phyloP scores from a whole-genome alignment of 1,140 invertebrate species.

The Drosophila hydei region DNA sequence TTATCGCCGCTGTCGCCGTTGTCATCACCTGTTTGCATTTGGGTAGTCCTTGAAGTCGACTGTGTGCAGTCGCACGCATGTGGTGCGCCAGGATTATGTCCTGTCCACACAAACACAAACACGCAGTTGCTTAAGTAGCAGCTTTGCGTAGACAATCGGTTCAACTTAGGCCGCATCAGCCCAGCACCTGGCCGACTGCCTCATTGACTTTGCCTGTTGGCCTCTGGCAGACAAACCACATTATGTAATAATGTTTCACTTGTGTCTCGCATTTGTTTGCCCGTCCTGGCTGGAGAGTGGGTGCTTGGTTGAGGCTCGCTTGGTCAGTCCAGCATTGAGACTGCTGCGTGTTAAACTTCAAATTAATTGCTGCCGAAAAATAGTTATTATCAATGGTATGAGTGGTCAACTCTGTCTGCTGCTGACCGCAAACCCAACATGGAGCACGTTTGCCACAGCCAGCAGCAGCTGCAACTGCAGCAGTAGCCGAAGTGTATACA shows the following conservation, averaged over 20 bases:
- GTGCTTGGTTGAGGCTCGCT: background rate
- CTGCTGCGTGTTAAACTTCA: slow-evolving; percentile 66
- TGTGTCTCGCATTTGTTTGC: slow-evolving; percentile 18
- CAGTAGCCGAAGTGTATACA: slow-evolving; percentile 18
- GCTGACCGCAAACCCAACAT: slow-evolving; percentile 68
- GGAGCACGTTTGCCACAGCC: slow-evolving; percentile 58
- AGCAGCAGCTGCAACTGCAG: slow-evolving; percentile 18
- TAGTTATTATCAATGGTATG: slow-evolving; percentile 39
- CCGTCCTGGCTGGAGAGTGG: background rate
- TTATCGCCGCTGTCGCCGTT: slow-evolving; percentile 60
- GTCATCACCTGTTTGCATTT: slow-evolving; percentile 83
- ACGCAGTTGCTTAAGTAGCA: slow-evolving; percentile 39
- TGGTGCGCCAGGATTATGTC: slow-evolving; percentile 49
- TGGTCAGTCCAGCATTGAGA: slow-evolving; percentile 18
- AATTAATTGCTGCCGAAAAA: slow-evolving; percentile 79
- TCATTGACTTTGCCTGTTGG: slow-evolving; percentile 26
- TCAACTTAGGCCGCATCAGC: background rate
- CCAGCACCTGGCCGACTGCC: slow-evolving; percentile 4
- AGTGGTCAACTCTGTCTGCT: slow-evolving; percentile 48
- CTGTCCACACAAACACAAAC: slow-evolving; percentile 28
- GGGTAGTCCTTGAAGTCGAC: slow-evolving; percentile 71
- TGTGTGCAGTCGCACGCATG: slow-evolving; percentile 35
- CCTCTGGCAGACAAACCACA: slow-evolving; percentile 31
- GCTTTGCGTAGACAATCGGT: slow-evolving; percentile 30
- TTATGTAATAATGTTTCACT: slow-evolving; percentile 66